Evolutionary conservation across 2,113 vertebrate genomes (phyloP).

Genomic region (Tachysurus fulvidraco): DNA sequence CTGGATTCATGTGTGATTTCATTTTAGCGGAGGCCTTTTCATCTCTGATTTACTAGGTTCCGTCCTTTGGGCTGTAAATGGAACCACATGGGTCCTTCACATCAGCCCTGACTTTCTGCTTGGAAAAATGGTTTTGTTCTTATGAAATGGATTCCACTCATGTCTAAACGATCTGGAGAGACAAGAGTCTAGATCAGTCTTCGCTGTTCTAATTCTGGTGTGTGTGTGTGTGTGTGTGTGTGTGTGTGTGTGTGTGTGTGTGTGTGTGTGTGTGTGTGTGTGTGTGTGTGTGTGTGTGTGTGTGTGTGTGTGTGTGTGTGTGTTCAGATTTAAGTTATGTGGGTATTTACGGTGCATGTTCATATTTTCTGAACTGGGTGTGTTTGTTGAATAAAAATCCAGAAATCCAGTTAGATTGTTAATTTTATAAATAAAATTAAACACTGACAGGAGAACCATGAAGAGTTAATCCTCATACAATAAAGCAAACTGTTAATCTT

Average conservation of each 20-base stretch:
- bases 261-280: slow-evolving; percentile 25
- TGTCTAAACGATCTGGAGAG: slow-evolving; percentile 45
- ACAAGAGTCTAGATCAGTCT: slow-evolving; percentile 31
- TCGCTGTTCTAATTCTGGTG: slow-evolving; percentile 33
- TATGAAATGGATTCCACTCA: slow-evolving; percentile 42
- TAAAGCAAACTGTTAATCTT: background rate
- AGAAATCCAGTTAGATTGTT: background rate
- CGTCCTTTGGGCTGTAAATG: slow-evolving; percentile 75
- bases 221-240: slow-evolving; percentile 24
- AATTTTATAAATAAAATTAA: background rate
- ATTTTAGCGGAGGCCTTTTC: slow-evolving; percentile 84
- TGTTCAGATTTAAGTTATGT: background rate
- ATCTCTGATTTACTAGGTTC: slow-evolving; percentile 88
- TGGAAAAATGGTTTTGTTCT: slow-evolving; percentile 33
- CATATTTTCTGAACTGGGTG: background rate
- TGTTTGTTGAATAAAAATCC: background rate
- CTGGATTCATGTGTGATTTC: slow-evolving; percentile 79
- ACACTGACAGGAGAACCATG: background rate
- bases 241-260: slow-evolving; percentile 21
- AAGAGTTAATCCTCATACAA: background rate
- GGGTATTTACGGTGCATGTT: background rate
- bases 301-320: slow-evolving; percentile 29
- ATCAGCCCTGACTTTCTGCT: slow-evolving; percentile 65
- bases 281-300: slow-evolving; percentile 27
- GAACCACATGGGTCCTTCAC: slow-evolving; percentile 84